Evolutionary conservation across 2,113 vertebrate genomes (phyloP).

Genomic region (Aptenodytes patagonicus): DNA sequence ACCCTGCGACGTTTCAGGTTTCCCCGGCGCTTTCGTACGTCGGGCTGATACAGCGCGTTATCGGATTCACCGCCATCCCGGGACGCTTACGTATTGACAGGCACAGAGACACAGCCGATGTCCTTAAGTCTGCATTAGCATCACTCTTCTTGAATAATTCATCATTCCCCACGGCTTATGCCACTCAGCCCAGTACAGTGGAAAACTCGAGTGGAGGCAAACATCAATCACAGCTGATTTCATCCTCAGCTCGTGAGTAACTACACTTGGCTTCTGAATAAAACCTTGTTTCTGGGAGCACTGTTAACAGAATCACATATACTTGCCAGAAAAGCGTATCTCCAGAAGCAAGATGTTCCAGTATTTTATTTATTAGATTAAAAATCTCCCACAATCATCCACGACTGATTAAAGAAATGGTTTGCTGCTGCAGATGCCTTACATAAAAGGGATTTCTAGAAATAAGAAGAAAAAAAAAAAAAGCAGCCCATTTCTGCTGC

Average conservation of each 20-base stretch:
- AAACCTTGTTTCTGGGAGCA: background rate
- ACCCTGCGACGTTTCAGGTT: rapidly evolving
- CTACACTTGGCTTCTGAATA: background rate
- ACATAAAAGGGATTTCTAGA: background rate
- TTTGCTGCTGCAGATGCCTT: background rate
- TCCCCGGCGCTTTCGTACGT: rapidly evolving
- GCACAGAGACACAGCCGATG: background rate
- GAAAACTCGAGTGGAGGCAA: background rate
- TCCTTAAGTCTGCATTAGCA: background rate
- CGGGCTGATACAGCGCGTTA: rapidly evolving
- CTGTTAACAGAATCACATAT: background rate
- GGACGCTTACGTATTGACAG: background rate
- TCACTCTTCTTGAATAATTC: background rate
- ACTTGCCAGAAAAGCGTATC: background rate
- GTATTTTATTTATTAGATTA: background rate
- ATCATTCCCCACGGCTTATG: background rate
- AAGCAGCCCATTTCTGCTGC: background rate
- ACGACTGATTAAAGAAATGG: background rate
- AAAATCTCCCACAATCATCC: background rate
- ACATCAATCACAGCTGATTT: background rate
- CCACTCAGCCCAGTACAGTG: background rate
- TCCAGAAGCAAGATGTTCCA: background rate
- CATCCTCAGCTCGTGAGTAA: background rate
- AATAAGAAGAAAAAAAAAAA: too few relatives aligned
- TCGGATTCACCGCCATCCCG: rapidly evolving